A percentile compares a stretch with the other conserved stretches of the same genome.
phyloP scores from a whole-genome alignment of 2,888 invertebrate species.

The Drosophila anomalata region DNA sequence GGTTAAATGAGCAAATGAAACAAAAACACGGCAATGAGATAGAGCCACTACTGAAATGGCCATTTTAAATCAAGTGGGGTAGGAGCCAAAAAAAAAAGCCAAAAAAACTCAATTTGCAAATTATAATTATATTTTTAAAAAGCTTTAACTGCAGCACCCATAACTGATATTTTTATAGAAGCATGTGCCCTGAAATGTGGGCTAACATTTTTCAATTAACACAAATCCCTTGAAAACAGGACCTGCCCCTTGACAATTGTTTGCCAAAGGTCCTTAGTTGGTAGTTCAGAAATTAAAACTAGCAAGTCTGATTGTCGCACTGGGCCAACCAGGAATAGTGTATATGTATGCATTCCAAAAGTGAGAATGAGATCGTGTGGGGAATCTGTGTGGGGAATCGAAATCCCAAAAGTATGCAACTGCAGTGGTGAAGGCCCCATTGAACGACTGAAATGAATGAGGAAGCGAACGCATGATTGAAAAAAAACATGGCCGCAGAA shows the following conservation, averaged over 20 bases:
- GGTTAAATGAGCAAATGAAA: slow-evolving; percentile 45
- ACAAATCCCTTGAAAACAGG: slow-evolving; percentile 54
- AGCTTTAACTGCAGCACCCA: not conserved
- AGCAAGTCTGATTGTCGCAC: slow-evolving; percentile 46
- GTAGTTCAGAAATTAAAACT: slow-evolving; percentile 56
- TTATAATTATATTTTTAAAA: not conserved
- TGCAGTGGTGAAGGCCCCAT: slow-evolving; percentile 58
- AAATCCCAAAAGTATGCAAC: slow-evolving; percentile 72
- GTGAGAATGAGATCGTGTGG: slow-evolving; percentile 14
- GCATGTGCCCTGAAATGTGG: slow-evolving; percentile 4
- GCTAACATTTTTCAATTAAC: slow-evolving; percentile 61
- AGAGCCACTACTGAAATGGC: slow-evolving; percentile 32
- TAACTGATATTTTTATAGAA: not conserved
- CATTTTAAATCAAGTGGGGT: slow-evolving; percentile 33
- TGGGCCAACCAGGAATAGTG: slow-evolving; percentile 23
- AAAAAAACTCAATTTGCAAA: slow-evolving; percentile 1
- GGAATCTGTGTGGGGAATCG: slow-evolving; percentile 57
- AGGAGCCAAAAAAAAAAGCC: not conserved
- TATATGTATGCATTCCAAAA: not conserved
- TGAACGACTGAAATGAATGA: slow-evolving; percentile 68
- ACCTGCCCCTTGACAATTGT: slow-evolving; percentile 35
- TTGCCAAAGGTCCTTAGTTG: slow-evolving; percentile 10
- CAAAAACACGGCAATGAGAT: slow-evolving; percentile 35
- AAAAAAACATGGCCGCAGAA: slow-evolving; percentile 62
- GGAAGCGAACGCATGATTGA: slow-evolving; percentile 73